These are phyloP conservation scores for Pampus argenteus DNA, from an alignment of 2,797 vertebrate species.

Conservation along the genomic window DNA sequence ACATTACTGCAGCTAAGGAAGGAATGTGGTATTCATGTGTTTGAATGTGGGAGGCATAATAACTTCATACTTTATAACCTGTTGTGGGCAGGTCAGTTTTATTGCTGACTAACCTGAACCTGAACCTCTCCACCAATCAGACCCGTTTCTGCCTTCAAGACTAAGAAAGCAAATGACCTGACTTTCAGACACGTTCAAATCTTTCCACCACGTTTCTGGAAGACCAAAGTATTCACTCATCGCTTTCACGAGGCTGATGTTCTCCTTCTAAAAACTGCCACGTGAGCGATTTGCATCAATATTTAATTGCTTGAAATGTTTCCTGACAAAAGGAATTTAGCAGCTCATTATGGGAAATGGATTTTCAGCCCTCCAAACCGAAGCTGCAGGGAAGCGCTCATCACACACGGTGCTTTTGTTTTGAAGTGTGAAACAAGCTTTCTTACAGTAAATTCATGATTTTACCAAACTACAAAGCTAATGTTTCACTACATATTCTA, in stretches of 20 bases:
- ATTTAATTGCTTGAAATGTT: slow-evolving; percentile 53
- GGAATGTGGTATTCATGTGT: neutral
- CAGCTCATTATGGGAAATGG: slow-evolving; percentile 53
- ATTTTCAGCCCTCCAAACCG: slow-evolving; percentile 32
- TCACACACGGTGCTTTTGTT: slow-evolving; percentile 2
- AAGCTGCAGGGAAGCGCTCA: slow-evolving; percentile 6
- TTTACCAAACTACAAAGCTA: slow-evolving; percentile 1
- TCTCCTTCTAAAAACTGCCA: slow-evolving; percentile 21
- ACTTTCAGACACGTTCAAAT: neutral
- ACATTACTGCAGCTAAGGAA: neutral
- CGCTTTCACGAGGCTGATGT: neutral
- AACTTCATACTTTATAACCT: neutral
- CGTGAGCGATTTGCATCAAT: slow-evolving; percentile 43
- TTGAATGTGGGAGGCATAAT: neutral
- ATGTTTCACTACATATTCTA: neutral
- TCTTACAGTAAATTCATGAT: neutral
- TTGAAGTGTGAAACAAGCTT: neutral
- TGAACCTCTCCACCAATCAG: no score
- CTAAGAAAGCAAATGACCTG: neutral
- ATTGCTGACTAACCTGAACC: no score
- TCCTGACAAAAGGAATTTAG: slow-evolving; percentile 40
- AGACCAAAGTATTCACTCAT: slow-evolving; percentile 1
- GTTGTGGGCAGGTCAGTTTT: neutral
- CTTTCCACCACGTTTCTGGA: slow-evolving; percentile 1
- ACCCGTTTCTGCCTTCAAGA: neutral